These are phyloP conservation scores for Fistularia tabacaria DNA, from an alignment of 2,797 vertebrate genomes.

Conservation along the genomic window DNA sequence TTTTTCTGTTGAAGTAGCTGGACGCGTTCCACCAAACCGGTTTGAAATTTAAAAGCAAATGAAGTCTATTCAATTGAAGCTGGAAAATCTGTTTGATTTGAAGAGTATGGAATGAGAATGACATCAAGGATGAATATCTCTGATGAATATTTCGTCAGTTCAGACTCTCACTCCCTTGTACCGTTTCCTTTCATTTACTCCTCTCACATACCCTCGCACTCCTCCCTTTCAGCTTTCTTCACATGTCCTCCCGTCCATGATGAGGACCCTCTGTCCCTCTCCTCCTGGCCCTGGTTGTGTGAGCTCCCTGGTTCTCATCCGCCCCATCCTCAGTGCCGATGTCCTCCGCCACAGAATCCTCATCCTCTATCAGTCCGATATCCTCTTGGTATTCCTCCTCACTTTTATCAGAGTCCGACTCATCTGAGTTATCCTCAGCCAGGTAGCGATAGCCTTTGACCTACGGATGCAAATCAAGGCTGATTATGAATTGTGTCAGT, in stretches of 20 bases:
- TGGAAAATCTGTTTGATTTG: too few species aligned
- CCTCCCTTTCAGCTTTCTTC: conserved; percentile 10
- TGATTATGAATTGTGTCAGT: background rate
- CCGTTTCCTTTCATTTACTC: background rate
- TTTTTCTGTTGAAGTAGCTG: too few species aligned
- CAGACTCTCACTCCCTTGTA: too few species aligned
- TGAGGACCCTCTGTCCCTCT: conserved; percentile 31
- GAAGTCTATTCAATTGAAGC: too few species aligned
- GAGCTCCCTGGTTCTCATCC: conserved; percentile 36
- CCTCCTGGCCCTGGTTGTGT: conserved; percentile 53
- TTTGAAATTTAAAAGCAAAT: too few species aligned
- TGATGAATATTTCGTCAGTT: too few species aligned
- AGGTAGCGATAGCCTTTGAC: conserved; percentile 93
- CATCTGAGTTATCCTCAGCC: conserved; percentile 90
- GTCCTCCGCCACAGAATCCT: conserved; percentile 35
- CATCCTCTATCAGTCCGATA: conserved; percentile 9
- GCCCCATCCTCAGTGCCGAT: conserved; percentile 25
- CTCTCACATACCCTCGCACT: conserved; percentile 1
- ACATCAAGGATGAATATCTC: too few species aligned
- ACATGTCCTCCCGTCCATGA: conserved; percentile 28
- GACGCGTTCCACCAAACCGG: too few species aligned
- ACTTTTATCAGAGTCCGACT: conserved; percentile 78
- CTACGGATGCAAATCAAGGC: conserved; percentile 44
- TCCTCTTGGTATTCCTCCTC: conserved; percentile 46
- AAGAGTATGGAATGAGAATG: too few species aligned